Conservation (phyloP, 2,113 vertebrate genomes). For the Paraplagusia blochii region DNA sequence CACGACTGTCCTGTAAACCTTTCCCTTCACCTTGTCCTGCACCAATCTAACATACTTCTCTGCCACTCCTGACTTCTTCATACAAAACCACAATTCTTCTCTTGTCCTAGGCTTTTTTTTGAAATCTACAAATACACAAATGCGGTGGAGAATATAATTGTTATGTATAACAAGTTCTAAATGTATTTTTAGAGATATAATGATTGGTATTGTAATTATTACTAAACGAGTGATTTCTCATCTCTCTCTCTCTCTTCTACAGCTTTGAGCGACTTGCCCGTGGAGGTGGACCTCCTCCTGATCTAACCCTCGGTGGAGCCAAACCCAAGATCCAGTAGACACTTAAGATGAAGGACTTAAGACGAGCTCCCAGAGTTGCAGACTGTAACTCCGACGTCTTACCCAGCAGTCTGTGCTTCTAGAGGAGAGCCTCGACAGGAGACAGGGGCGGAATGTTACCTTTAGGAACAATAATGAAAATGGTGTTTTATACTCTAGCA, state of each 20-base stretch:
- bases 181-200: too few relatives aligned
- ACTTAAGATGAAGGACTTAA: slow-evolving; percentile 21
- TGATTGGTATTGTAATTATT: too few relatives aligned
- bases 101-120: too few relatives aligned
- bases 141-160: too few relatives aligned
- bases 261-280: slow-evolving; percentile 72
- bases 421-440: slow-evolving; percentile 30
- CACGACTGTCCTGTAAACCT: too few relatives aligned
- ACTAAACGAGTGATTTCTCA: too few relatives aligned
- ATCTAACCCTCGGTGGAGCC: slow-evolving; percentile 72
- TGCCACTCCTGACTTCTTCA: too few relatives aligned
- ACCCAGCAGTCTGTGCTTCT: slow-evolving; percentile 63
- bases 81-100: too few relatives aligned
- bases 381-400: slow-evolving; percentile 76
- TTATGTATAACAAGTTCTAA: too few relatives aligned
- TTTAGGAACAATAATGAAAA: slow-evolving; percentile 42
- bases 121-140: too few relatives aligned
- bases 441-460: slow-evolving; percentile 29
- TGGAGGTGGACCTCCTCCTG: slow-evolving; percentile 66
- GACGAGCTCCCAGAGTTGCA: slow-evolving; percentile 50
- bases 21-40: too few relatives aligned
- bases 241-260: slow-evolving; percentile 7
- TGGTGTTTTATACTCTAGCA: slow-evolving; percentile 53
- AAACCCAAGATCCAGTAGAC: slow-evolving; percentile 74
- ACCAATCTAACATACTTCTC: too few relatives aligned